Base-by-base conservation (phyloP, 2,797 vertebrate species). In the Xyrichtys novacula region DNA sequence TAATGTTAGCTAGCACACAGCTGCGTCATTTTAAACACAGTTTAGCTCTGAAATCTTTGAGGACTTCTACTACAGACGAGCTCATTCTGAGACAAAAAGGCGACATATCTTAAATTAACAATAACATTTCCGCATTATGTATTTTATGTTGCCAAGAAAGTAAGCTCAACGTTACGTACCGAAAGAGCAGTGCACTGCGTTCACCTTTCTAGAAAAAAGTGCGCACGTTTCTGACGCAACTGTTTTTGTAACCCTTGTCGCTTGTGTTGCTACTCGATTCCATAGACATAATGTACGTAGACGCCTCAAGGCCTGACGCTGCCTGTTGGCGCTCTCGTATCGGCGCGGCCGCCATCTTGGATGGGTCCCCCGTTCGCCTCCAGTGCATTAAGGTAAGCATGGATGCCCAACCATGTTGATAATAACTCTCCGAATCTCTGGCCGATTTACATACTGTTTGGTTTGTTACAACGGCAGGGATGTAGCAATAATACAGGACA, bases 141-240 rank as follows among this genome's bases (percentile, higher is more conserved):
- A 16, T 10, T 8, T 9, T 10, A 26, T 9, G 3, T 2, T 8
- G 11, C 6, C 0, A 38, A 59, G 2, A 43, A 2, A 40, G 10
- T 0, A 2, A 23, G 0, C 1, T 47, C 19, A 34, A 6, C 0
- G 4, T 12, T 14, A 76, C 83, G 23, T 71, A 91, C 89, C 82
- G 12, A 50, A 15, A 54, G 7, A 52, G 15, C 3, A n/a, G 19
- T 0, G 62, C 1, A 19, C 14, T 32, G 40, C 19, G 46, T 78
- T 92, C 82, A 88, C 87, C 90, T 91, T 81, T 44, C 62, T 1
- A 1, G 17, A 71, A 2, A n/a, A 2, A 65, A 71, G 7, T 83
- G 82, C 86, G 88, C 85, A 74, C 65, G 1, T 56, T 64, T 67
- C 74, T 90, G 90, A 94, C 85, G 87, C 74, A 91, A 88, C 2